phyloP scores from a whole-genome alignment of 2,113 vertebrate genomes.

The Acinonyx jubatus region DNA sequence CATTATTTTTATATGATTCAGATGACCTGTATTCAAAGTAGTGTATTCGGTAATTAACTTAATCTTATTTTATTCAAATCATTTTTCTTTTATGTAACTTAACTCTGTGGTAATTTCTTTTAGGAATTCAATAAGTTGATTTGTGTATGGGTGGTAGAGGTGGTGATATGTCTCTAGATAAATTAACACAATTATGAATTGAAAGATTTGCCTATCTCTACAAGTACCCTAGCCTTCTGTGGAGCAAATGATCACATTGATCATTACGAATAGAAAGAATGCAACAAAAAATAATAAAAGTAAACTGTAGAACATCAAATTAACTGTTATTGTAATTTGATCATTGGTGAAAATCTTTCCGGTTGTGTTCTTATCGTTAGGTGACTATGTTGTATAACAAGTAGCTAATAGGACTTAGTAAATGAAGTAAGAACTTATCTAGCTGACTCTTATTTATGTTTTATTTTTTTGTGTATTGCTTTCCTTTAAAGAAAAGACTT shows the following conservation, averaged over 20 bases:
- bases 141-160: slow-evolving; percentile 3
- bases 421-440: slow-evolving; percentile 12
- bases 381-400: not conserved
- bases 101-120: not conserved
- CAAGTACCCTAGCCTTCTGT: not conserved
- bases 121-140: slow-evolving; percentile 15
- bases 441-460: not conserved
- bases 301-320: not conserved
- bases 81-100: slow-evolving; percentile 42
- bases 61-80: slow-evolving; percentile 18
- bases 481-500: slow-evolving; percentile 41
- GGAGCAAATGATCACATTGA: not conserved
- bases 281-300: slow-evolving; percentile 25
- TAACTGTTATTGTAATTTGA: not conserved
- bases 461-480: slow-evolving; percentile 29
- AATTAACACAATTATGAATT: not conserved
- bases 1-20: not conserved
- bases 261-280: slow-evolving; percentile 45
- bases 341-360: slow-evolving; percentile 25
- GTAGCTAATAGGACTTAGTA: slow-evolving; percentile 29
- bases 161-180: not conserved
- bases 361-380: not conserved
- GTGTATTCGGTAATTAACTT: not conserved
- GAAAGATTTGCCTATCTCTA: not conserved
- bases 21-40: not conserved